Base-by-base conservation (phyloP, 1,140 invertebrate species). In the Pseudomyrmex flavicornis region DNA sequence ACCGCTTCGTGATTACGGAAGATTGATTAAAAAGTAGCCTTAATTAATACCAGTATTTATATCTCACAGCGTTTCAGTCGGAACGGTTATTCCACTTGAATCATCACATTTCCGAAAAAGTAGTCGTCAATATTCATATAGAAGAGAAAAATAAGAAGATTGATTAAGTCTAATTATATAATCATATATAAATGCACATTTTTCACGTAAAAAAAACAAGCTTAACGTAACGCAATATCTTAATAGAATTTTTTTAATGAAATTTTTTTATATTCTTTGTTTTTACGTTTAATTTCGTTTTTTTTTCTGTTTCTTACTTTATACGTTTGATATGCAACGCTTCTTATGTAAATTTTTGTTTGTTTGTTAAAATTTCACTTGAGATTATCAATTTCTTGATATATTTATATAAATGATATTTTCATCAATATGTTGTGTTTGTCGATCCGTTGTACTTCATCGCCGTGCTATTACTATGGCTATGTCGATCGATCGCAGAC, bases 31-130 rank as follows among this genome's bases (percentile, higher is more conserved):
- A 74, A 72, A 35, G 50, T 85, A 84, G 54, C 68, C 76, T 83
- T 86, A 66, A 69, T 66, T 68, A 72, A 85, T 84, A 65, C 20
- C 22, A 69, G 50, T 74, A 35, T 65, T 83, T 83, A 83, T 12
- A 63, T 46, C 44, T 83, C 74, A 59, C 70, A 83, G 62, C 65
- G 15, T 75, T 52, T 65, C 63, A 61, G 48, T 61, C 20, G 74
- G 50, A 76, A 68, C 68, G 73, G 70, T 66, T 8, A 50, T 70
- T n/a, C 48, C n/a, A 66, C 5, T 35, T 35, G 35, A 35, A 35
- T 44, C 44, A 9, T 62, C 20, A 35, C 22, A 74, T 73, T 59
- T 54, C 20, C 56, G 58, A 69, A 56, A 46, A 22, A 13, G 58
- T 48, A 59, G 9, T 69, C 1, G 22, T 5, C n/a, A 13, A 26